Evolutionary conservation across 64 coral and sea anemone genomes (phyloP).

Genomic region (Montipora sp.): DNA sequence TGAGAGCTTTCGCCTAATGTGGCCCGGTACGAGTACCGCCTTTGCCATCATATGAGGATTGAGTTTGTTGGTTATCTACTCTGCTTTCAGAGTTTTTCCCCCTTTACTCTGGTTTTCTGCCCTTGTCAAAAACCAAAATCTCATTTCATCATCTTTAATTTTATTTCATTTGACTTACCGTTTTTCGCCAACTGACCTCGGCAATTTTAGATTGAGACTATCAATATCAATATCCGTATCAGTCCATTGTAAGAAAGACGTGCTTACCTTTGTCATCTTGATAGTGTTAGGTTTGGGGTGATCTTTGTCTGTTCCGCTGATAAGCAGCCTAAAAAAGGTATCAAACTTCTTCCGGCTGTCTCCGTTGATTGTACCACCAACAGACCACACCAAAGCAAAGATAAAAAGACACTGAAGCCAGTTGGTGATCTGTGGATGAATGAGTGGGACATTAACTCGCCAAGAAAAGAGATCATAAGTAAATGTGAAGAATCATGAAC

Average conservation of each 20-base stretch:
- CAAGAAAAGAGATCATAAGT: background rate
- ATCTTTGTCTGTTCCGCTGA: conserved; percentile 97
- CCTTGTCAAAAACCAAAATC: no score
- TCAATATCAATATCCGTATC: no score
- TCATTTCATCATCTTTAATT: no score
- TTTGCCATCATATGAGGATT: no score
- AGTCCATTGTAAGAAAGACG: background rate
- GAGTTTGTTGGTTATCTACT: no score
- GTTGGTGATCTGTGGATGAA: conserved; percentile 79
- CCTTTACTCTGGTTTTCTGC: no score
- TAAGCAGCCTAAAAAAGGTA: conserved; percentile 89
- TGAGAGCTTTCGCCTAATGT: no score
- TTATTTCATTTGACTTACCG: no score
- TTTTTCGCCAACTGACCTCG: no score
- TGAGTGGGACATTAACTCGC: background rate
- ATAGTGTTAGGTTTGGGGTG: conserved; percentile 97
- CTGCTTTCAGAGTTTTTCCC: no score
- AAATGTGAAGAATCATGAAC: background rate
- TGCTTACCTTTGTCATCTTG: conserved; percentile 87
- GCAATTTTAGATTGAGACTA: no score
- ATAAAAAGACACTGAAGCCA: conserved; percentile 93
- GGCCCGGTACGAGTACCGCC: no score
- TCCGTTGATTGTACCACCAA: conserved; percentile 85
- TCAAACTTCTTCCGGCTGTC: conserved; percentile 98
- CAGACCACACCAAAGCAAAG: conserved; percentile 92